A percentile compares a stretch with the other conserved stretches of the same genome.
phyloP scores from a whole-genome alignment of 2,113 vertebrate genomes.

The Cepphus grylle region DNA sequence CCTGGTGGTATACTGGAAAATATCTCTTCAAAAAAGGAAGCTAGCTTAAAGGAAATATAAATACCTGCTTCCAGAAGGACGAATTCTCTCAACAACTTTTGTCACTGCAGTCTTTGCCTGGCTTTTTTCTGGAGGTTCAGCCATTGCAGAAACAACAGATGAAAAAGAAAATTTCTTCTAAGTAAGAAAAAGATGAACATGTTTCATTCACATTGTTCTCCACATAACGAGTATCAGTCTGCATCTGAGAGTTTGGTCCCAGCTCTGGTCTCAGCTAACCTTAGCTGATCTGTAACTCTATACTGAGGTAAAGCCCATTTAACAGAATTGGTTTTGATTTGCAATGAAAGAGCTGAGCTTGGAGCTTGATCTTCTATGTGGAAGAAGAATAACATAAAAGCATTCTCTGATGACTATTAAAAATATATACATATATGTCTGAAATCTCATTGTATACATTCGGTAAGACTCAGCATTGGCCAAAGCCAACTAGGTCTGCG shows the following conservation, averaged over 20 bases:
- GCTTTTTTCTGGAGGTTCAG: constrained; percentile 14
- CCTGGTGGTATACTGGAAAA: neutral
- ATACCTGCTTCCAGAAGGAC: constrained; percentile 85
- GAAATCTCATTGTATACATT: neutral
- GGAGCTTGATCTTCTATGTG: neutral
- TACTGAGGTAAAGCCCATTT: neutral
- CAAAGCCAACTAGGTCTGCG: neutral
- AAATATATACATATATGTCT: neutral
- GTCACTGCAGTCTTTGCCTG: constrained; percentile 64
- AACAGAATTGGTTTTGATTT: neutral
- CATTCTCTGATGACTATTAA: neutral
- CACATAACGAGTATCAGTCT: neutral
- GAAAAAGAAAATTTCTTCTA: constrained; percentile 33
- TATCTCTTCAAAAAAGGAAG: neutral
- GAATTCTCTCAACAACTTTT: constrained; percentile 76
- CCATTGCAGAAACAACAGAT: neutral
- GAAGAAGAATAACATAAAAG: neutral
- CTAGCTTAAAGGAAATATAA: neutral
- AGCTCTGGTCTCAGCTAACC: neutral
- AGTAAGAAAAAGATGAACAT: neutral
- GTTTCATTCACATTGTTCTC: neutral
- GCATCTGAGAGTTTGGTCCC: neutral
- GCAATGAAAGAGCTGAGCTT: neutral
- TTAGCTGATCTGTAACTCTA: neutral
- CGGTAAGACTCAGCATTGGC: neutral